A percentile compares a stretch with the other conserved stretches of the same genome.
phyloP scores from a whole-genome alignment of 2,113 vertebrate species.

The Hypanus sabinus region DNA sequence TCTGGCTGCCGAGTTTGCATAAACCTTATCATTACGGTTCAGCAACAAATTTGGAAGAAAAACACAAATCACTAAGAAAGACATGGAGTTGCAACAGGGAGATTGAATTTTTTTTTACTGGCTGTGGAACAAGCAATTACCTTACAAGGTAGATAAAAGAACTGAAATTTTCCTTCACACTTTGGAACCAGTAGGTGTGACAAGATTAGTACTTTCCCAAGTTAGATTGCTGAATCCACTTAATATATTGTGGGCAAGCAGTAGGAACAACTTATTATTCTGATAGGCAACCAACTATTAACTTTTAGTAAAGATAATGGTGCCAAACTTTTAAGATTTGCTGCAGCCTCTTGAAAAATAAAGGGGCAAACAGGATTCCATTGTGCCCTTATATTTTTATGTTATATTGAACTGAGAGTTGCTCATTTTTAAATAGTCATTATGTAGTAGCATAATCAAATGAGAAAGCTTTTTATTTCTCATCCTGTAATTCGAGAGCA shows the following conservation, averaged over 20 bases:
- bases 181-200: not conserved
- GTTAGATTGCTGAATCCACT: not conserved
- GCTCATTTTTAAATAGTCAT: not conserved
- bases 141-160: not conserved
- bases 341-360: not conserved
- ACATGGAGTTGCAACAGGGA: not conserved
- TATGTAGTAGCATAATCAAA: not conserved
- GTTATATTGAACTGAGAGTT: not conserved
- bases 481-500: not conserved
- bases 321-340: not conserved
- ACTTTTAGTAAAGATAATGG: not conserved
- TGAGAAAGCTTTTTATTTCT: not conserved
- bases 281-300: not conserved
- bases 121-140: not conserved
- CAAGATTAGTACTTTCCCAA: not conserved
- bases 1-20: slow-evolving; percentile 21
- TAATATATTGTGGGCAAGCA: not conserved
- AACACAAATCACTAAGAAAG: not conserved
- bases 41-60: not conserved
- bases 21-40: slow-evolving; percentile 16
- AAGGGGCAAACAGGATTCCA: not conserved
- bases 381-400: not conserved
- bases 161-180: not conserved
- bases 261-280: not conserved
- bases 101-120: not conserved